Evolutionary conservation across 37 sponge, comb jelly and placozoan genomes (phyloP).

Genomic region (Theonella swinhoei): DNA sequence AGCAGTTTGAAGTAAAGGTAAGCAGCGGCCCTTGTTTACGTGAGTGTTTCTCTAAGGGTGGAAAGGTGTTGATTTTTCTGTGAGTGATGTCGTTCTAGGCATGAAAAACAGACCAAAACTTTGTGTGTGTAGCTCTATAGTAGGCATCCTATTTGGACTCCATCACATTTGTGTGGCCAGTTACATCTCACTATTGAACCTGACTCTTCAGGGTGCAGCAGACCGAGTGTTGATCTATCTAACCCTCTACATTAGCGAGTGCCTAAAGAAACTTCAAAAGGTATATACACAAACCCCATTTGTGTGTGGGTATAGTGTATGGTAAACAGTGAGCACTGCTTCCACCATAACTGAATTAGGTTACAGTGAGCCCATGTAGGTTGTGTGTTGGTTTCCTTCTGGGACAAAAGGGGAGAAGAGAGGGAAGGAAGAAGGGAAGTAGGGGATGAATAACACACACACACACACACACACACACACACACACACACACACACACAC

Average conservation of each 20-base stretch:
- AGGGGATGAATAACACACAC: too few species aligned
- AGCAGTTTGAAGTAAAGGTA: conserved; percentile 98
- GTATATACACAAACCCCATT: conserved; percentile 44
- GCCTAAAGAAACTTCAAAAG: conserved; percentile 93
- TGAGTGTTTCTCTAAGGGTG: background rate
- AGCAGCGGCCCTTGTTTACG: background rate
- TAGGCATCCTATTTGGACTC: background rate
- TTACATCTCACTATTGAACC: too few species aligned
- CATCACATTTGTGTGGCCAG: too few species aligned
- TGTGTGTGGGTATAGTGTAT: too few species aligned
- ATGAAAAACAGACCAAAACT: background rate
- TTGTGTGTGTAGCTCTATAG: background rate
- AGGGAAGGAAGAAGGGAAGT: too few species aligned
- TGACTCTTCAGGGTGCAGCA: conserved; percentile 70
- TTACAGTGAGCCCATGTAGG: too few species aligned
- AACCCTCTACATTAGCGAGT: conserved; percentile 95
- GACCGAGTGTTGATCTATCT: conserved; percentile 96
- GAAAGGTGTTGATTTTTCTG: too few species aligned
- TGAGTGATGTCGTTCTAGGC: too few species aligned
- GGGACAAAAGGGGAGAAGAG: too few species aligned
- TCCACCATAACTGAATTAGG: background rate
- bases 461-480: too few species aligned
- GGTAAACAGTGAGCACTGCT: background rate
- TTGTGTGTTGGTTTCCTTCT: too few species aligned
- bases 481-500: too few species aligned